Evolutionary conservation across 2,797 vertebrate genomes (phyloP).

Genomic region (Scolopax rusticola): DNA sequence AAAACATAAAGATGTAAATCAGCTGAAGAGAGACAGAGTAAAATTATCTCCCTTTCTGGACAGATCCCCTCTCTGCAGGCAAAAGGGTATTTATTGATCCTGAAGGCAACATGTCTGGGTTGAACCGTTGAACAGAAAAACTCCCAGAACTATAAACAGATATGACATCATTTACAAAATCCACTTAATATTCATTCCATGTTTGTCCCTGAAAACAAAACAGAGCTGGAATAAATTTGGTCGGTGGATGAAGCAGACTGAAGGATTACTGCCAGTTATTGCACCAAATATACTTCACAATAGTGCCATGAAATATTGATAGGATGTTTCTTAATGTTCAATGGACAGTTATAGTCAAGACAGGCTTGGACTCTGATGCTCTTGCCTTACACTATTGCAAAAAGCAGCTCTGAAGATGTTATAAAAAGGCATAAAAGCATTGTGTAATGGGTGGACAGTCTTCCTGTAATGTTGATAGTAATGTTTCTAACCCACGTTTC

Average conservation of each 20-base stretch:
- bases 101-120: background rate
- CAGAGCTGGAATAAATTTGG: background rate
- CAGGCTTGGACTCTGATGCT: background rate
- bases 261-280: background rate
- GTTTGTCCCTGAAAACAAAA: background rate
- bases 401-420: background rate
- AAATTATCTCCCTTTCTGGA: background rate
- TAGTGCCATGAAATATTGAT: background rate
- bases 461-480: background rate
- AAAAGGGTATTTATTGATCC: background rate
- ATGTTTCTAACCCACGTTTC: background rate
- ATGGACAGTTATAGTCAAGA: background rate
- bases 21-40: background rate
- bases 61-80: background rate
- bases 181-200: background rate
- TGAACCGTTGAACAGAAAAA: background rate
- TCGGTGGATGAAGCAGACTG: background rate
- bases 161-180: background rate
- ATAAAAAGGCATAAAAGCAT: background rate
- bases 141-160: background rate
- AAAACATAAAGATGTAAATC: background rate
- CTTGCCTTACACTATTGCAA: background rate
- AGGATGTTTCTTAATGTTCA: background rate
- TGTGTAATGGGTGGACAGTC: rapidly evolving
- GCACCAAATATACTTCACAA: background rate